These are phyloP conservation scores for Margarornis squamiger DNA, from an alignment of 2,797 vertebrate genomes.

Conservation along the genomic window DNA sequence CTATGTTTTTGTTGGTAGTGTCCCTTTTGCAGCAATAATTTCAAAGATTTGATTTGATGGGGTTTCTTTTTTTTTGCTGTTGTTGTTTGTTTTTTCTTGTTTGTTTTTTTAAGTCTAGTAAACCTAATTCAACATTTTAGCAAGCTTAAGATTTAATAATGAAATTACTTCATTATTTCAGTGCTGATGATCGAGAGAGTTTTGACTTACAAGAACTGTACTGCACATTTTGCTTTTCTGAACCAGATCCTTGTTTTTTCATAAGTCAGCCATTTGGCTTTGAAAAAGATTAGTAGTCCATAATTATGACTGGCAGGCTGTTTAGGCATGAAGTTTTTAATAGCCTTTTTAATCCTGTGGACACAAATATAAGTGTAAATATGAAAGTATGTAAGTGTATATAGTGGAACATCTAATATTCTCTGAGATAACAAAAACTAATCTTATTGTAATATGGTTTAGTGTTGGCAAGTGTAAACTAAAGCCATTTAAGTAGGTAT, in stretches of 20 bases:
- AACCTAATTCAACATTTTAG: neutral
- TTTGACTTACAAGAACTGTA: neutral
- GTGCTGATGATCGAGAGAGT: neutral
- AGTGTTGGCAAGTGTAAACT: neutral
- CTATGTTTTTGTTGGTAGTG: neutral
- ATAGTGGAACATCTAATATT: neutral
- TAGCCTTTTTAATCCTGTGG: rapidly evolving
- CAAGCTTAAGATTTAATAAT: neutral
- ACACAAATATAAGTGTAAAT: neutral
- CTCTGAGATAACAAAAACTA: neutral
- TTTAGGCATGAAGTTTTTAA: neutral
- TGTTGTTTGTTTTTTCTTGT: neutral
- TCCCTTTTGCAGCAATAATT: neutral
- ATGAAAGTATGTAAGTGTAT: too few species aligned
- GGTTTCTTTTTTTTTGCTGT: neutral
- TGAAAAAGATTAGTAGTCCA: neutral
- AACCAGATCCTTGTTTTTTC: neutral
- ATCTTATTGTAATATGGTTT: neutral
- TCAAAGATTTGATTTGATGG: neutral
- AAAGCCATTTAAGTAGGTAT: neutral
- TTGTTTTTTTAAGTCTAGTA: neutral
- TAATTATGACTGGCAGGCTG: neutral
- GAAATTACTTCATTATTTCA: neutral
- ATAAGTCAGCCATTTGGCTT: neutral
- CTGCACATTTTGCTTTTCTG: neutral